Percentiles rank a stretch among this genome's conserved stretches.
These are phyloP conservation scores for Tokudaia muenninki DNA, from an alignment of 2,797 vertebrate species.

Conservation along the genomic window DNA sequence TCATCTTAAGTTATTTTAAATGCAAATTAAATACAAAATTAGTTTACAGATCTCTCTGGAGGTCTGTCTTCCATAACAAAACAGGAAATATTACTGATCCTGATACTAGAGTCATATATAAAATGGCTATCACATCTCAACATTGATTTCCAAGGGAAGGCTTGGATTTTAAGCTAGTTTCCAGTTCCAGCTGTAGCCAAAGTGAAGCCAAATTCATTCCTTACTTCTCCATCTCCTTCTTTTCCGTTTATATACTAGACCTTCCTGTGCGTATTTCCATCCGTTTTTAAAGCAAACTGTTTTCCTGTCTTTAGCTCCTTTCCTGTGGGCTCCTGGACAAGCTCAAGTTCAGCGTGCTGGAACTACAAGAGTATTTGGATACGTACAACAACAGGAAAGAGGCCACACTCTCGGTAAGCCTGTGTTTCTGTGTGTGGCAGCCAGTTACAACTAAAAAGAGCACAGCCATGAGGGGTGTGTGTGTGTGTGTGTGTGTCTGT, in stretches of 20 bases:
- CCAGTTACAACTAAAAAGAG: background rate
- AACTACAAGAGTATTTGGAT: constrained; percentile 98
- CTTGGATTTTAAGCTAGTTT: background rate
- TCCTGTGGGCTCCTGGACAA: constrained; percentile 98
- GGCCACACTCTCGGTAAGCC: constrained; percentile 94
- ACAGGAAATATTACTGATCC: background rate
- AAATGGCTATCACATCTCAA: background rate
- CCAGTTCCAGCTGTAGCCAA: background rate
- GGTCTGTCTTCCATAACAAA: background rate
- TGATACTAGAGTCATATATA: background rate
- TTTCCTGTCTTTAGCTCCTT: constrained; percentile 92
- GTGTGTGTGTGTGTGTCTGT: too few relatives aligned
- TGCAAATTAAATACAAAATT: constrained; percentile 48
- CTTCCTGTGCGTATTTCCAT: background rate
- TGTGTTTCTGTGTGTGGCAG: background rate
- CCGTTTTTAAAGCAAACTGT: constrained; percentile 22
- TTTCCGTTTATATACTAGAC: background rate
- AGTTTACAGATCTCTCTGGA: background rate
- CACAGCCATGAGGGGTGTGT: background rate
- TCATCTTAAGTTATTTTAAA: constrained; percentile 53
- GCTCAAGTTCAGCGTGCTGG: constrained; percentile 98
- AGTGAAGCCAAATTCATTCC: background rate
- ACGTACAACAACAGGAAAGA: constrained; percentile 97
- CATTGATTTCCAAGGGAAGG: background rate
- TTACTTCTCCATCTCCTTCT: background rate